Conservation (phyloP, 1,140 invertebrate species). For the Apocrypta bakeri region DNA sequence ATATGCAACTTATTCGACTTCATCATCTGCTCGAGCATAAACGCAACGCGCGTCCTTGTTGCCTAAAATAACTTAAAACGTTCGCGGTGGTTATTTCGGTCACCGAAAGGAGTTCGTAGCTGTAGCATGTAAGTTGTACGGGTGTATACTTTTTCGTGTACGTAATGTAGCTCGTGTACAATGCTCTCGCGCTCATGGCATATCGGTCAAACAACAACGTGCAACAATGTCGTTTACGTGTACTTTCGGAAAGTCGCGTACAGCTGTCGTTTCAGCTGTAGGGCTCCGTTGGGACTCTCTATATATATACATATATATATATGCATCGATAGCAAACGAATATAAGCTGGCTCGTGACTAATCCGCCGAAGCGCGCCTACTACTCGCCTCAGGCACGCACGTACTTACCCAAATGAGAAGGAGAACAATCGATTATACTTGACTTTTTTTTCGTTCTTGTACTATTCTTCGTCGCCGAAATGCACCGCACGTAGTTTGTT, state of each 20-base stretch:
- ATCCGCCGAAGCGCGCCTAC: not conserved
- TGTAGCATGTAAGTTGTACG: too few species aligned
- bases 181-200: not conserved
- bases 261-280: slow-evolving; percentile 5
- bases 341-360: slow-evolving; percentile 39
- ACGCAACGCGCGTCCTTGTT: too few species aligned
- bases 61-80: too few species aligned
- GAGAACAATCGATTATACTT: not conserved
- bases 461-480: not conserved
- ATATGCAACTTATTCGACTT: too few species aligned
- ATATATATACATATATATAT: too few species aligned
- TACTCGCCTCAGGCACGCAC: slow-evolving; percentile 5
- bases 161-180: too few species aligned
- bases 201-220: not conserved
- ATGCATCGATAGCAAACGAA: not conserved
- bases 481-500: not conserved
- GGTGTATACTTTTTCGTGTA: too few species aligned
- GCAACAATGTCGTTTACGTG: not conserved
- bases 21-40: too few species aligned
- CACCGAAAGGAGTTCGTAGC: too few species aligned
- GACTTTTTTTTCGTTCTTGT: not conserved
- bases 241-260: not conserved
- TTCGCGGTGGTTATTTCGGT: too few species aligned
- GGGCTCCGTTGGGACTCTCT: slow-evolving; percentile 16
- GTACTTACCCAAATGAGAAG: slow-evolving; percentile 39